Evolutionary conservation across 2,113 vertebrate species (phyloP), one percentile per base, ranked within the genome.

Genomic region (Oenanthe melanoleuca): DNA sequence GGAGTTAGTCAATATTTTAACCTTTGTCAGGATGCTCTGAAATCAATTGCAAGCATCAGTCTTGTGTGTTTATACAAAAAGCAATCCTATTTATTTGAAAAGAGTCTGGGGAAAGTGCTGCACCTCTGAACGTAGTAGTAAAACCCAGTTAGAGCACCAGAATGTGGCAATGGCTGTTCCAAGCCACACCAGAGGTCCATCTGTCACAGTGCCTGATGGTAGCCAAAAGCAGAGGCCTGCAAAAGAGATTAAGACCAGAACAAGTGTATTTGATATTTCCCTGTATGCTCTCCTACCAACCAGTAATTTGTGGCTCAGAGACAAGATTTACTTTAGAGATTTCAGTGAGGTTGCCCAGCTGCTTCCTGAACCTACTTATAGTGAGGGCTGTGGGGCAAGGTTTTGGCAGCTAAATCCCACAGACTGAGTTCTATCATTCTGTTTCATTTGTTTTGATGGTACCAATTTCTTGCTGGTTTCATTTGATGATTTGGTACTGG

Each of bases 1-100:
- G 63, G 31, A 80, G n/a, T 61, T 45, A 72, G 86, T 85, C 70
- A 94, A 80, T 88, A 89, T 80, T 94, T 93, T 79, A 91, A 79
- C 59, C 37, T 75, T 92, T 91, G 34, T 86, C n/a, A 82, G 78
- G 34, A 69, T 85, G 21, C 47, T 86, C 79, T 82, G 79, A 94
- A 86, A 86, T 90, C 79, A 82, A 61, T 69, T 77, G 55, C 38
- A 88, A 83, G 57, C 59, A 50, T 49, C 50, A 70, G 20, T 23
- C 45, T 86, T 82, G 1, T 5, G 23, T 57, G 63, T 93, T 88
- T 89, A 63, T 73, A 57, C 21, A 80, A 50, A 82, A 77, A 4
- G 0, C 28, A 65, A 47, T 55, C 28, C 26, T 90, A 34, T 86
- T 94, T 86, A 56, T 93, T 72, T 89, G 37, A 64, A 86, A 89